Percentiles rank a stretch among this genome's conserved stretches.
phyloP scores from a whole-genome alignment of 1,140 invertebrate species.

The Drosophila kohkoa region DNA sequence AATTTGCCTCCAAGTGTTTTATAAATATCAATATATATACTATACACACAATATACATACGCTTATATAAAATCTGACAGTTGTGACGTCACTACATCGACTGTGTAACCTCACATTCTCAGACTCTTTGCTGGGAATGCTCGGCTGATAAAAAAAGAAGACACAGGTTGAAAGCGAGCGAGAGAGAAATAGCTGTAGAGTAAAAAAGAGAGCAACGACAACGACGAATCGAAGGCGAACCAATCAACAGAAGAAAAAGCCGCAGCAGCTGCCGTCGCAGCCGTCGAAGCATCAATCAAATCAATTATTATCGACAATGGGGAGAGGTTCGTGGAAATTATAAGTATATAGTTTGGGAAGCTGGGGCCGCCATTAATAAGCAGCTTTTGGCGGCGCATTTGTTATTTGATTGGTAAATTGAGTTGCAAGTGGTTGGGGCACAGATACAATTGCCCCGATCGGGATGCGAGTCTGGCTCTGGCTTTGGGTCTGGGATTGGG shows the following conservation, averaged over 20 bases:
- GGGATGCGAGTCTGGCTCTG: not conserved
- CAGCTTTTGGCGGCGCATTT: constrained; percentile 77
- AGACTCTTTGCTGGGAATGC: not conserved
- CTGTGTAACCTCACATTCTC: constrained; percentile 4
- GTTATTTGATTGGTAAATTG: constrained; percentile 84
- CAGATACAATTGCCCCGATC: constrained; percentile 54
- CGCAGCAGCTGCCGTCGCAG: constrained; percentile 54
- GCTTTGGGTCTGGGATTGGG: constrained; percentile 2
- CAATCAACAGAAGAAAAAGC: constrained; percentile 65
- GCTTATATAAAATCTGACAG: not conserved
- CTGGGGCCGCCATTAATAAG: constrained; percentile 77
- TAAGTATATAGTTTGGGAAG: constrained; percentile 33
- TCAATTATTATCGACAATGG: constrained; percentile 83
- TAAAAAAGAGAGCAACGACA: not conserved
- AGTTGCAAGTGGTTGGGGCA: constrained; percentile 55
- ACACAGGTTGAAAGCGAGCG: not conserved
- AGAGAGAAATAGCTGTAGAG: not conserved
- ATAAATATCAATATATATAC: too few relatives aligned
- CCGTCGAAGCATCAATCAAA: constrained; percentile 84
- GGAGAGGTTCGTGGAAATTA: constrained; percentile 76
- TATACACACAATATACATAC: too few relatives aligned
- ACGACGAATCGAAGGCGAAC: constrained; percentile 29
- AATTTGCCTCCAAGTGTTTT: too few relatives aligned
- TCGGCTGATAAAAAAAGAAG: too few relatives aligned
- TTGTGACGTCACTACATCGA: not conserved